Evolutionary conservation across 2,797 vertebrate species (phyloP).

Genomic region (Thamnophis elegans): DNA sequence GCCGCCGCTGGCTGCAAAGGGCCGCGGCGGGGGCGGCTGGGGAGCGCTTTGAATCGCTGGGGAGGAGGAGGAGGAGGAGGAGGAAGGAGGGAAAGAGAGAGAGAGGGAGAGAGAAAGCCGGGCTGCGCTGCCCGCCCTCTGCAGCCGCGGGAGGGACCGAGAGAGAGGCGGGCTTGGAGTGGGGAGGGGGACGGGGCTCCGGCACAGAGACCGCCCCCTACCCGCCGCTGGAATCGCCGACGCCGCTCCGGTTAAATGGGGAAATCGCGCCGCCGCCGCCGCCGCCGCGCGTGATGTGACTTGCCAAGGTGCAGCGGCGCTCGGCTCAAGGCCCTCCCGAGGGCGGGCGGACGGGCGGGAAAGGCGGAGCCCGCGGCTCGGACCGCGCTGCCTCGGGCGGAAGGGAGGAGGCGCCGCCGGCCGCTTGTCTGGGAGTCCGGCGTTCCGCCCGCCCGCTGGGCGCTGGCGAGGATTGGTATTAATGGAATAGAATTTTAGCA

Average conservation of each 20-base stretch:
- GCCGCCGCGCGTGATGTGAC: conserved; percentile 70
- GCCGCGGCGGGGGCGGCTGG: too few species aligned
- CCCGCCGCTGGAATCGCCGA: conserved; percentile 74
- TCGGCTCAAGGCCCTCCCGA: neutral
- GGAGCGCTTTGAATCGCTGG: conserved; percentile 84
- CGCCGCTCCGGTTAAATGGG: conserved; percentile 71
- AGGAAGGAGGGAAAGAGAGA: neutral
- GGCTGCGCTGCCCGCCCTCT: neutral
- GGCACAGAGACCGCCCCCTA: neutral
- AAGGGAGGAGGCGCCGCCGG: neutral
- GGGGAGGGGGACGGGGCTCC: too few species aligned
- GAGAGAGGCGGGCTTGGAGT: neutral
- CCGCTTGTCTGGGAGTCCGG: neutral
- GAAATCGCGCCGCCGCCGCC: conserved; percentile 60
- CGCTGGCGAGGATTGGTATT: too few species aligned
- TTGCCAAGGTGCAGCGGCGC: conserved; percentile 67
- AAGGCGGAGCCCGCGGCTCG: neutral
- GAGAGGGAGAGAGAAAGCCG: neutral
- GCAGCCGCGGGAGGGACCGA: neutral
- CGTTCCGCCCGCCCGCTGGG: neutral
- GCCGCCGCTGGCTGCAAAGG: neutral
- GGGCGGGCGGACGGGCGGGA: neutral
- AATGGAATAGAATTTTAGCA: too few species aligned
- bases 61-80: conserved; percentile 59
- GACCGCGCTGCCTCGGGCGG: neutral